Base-by-base conservation (phyloP, 2,888 invertebrate species). In the Nipponacmea schrenckii region DNA sequence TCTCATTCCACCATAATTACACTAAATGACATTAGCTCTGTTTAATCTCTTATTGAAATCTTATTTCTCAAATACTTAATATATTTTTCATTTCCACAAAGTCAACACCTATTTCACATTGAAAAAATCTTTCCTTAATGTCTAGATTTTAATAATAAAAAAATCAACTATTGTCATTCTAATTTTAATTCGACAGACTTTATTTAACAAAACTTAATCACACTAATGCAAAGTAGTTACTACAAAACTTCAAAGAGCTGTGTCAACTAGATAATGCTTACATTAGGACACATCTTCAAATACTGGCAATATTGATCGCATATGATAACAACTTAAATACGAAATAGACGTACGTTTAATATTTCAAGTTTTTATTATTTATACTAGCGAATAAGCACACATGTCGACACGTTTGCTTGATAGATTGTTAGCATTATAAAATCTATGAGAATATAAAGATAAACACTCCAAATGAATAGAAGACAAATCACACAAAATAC, bases 391-490 rank as follows among this genome's bases (percentile, higher is more conserved):
- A 56, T 56, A 24, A 56, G 56, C 56, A 56, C 56, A 56, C 56
- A 56, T 56, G 56, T 56, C 56, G 56, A 56, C 56, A 56, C 56
- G 56, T 56, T 56, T 56, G 20, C 56, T 24, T 56, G 20, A 24
- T 56, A 56, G 56, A 56, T 56, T 56, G 56, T 56, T 56, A 56
- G 56, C 56, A 56, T 56, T 56, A 56, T 24, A 56, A 56, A 56
- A 56, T 56, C 56, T 56, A 56, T 56, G 56, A 24, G 56, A 56
- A 56, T 56, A 56, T 56, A 56, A 56, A 56, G 24, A 24, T 14
- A 56, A 56, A 56, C 24, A 56, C 56, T 56, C n/a, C 20, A 20
- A 24, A 24, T 56, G 56, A 56, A 56, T 56, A 56, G 56, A 24
- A 56, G 20, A 56, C 56, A 56, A 56, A 56, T 56, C 56, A 56